These are phyloP conservation scores for Brachyhypopomus occidentalis DNA, from an alignment of 2,113 vertebrate genomes.

Conservation along the genomic window DNA sequence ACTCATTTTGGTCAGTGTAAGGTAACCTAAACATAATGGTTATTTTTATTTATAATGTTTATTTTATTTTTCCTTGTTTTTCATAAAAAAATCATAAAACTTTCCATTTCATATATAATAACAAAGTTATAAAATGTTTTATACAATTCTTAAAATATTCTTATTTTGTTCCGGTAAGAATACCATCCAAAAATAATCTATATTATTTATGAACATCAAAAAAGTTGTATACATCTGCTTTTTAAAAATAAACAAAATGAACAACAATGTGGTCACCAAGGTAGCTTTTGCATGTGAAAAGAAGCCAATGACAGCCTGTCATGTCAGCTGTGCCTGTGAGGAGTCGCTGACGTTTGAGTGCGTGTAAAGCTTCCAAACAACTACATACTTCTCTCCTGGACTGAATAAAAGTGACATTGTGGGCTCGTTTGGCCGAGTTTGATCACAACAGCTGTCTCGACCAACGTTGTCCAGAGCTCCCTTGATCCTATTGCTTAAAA, in stretches of 20 bases:
- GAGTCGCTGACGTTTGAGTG: slow-evolving; percentile 44
- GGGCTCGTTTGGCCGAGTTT: slow-evolving; percentile 4
- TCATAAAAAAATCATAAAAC: slow-evolving; percentile 84
- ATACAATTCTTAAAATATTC: slow-evolving; percentile 87
- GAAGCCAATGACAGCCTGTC: slow-evolving; percentile 26
- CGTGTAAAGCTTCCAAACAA: slow-evolving; percentile 48
- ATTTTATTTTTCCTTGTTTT: slow-evolving; percentile 60
- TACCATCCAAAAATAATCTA: slow-evolving; percentile 94
- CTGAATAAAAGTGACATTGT: slow-evolving; percentile 44
- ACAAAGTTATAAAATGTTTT: slow-evolving; percentile 83
- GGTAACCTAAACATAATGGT: neutral
- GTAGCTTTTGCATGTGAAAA: slow-evolving; percentile 44
- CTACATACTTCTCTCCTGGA: slow-evolving; percentile 26
- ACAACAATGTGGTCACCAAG: slow-evolving; percentile 59
- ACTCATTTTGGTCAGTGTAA: too few species aligned
- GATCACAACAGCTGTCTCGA: neutral
- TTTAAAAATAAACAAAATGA: slow-evolving; percentile 70
- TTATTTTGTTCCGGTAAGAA: slow-evolving; percentile 89
- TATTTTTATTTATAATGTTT: slow-evolving; percentile 48
- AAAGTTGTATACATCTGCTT: slow-evolving; percentile 85
- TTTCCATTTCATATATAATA: slow-evolving; percentile 86
- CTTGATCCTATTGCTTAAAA: slow-evolving; percentile 51
- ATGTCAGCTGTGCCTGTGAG: slow-evolving; percentile 34
- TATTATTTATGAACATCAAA: slow-evolving; percentile 89
- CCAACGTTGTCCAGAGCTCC: slow-evolving; percentile 12